A percentile compares a stretch with the other conserved stretches of the same genome.
phyloP scores from a whole-genome alignment of 2,888 invertebrate species.

The Galerucella calmariensis region DNA sequence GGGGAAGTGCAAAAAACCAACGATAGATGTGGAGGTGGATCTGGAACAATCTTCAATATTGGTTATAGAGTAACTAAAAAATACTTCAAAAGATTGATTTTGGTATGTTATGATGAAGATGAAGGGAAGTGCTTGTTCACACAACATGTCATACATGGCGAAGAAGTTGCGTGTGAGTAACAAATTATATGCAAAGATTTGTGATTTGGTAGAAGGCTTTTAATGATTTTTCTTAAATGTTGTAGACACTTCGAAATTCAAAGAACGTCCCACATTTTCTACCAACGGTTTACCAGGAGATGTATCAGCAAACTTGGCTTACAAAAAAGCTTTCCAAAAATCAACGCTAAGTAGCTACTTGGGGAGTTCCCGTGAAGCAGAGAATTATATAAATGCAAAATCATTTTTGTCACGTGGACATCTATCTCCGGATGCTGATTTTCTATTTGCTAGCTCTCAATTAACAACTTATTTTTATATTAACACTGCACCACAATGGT shows the following conservation, averaged over 20 bases:
- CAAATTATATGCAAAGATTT: not conserved
- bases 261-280: conserved; percentile 58
- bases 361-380: conserved; percentile 53
- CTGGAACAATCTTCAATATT: conserved; percentile 54
- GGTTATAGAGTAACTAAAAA: conserved; percentile 53
- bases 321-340: conserved; percentile 59
- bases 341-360: conserved; percentile 58
- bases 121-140: conserved; percentile 60
- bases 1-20: conserved; percentile 54
- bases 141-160: conserved; percentile 60
- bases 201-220: not conserved
- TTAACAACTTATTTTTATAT: conserved; percentile 67
- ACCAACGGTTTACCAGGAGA: conserved; percentile 56
- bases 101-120: conserved; percentile 59
- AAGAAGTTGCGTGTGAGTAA: conserved; percentile 60
- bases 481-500: conserved; percentile 68
- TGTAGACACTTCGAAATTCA: conserved; percentile 54
- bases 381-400: conserved; percentile 57
- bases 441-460: conserved; percentile 65
- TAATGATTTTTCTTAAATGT: too few relatives aligned
- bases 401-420: conserved; percentile 65
- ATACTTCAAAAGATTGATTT: conserved; percentile 55
- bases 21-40: conserved; percentile 53
- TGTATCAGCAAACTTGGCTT: conserved; percentile 50
- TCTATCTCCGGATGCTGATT: conserved; percentile 68